Evolutionary conservation across 1,140 invertebrate species (phyloP).

Genomic region (Lordiphosa stackelbergi): DNA sequence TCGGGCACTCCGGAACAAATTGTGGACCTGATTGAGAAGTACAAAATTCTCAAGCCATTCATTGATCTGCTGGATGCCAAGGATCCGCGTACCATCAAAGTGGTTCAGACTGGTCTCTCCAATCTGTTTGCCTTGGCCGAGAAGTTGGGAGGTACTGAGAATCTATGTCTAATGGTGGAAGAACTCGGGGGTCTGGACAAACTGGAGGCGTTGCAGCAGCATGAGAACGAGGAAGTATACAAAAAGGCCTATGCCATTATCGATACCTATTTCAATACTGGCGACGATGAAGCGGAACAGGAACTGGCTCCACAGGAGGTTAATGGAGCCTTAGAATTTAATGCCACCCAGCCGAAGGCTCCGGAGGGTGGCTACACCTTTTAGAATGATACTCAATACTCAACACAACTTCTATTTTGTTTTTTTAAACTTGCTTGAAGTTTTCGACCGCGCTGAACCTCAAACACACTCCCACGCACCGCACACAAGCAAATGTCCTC

Average conservation of each 20-base stretch:
- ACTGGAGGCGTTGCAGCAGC: constrained; percentile 94
- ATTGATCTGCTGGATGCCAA: constrained; percentile 89
- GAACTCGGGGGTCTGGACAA: constrained; percentile 94
- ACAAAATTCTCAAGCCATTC: constrained; percentile 91
- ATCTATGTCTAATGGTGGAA: constrained; percentile 89
- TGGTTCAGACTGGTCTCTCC: constrained; percentile 91
- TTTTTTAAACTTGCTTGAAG: constrained; percentile 6
- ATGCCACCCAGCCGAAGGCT: constrained; percentile 58
- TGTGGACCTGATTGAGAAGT: constrained; percentile 86
- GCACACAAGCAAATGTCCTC: constrained; percentile 1
- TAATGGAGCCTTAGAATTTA: constrained; percentile 70
- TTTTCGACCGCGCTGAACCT: constrained; percentile 43
- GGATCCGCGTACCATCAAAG: constrained; percentile 87
- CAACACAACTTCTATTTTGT: background rate
- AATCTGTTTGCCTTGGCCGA: constrained; percentile 85
- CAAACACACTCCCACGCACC: background rate
- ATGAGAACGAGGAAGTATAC: constrained; percentile 98
- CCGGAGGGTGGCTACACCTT: constrained; percentile 73
- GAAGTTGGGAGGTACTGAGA: constrained; percentile 86
- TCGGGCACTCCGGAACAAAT: constrained; percentile 93
- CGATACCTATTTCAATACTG: constrained; percentile 87
- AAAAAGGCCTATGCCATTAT: constrained; percentile 88
- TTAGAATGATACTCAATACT: constrained; percentile 29
- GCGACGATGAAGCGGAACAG: constrained; percentile 77
- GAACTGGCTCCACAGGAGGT: constrained; percentile 73